Conservation (phyloP, 2,797 vertebrate species). For the Hylomyscus alleni region DNA sequence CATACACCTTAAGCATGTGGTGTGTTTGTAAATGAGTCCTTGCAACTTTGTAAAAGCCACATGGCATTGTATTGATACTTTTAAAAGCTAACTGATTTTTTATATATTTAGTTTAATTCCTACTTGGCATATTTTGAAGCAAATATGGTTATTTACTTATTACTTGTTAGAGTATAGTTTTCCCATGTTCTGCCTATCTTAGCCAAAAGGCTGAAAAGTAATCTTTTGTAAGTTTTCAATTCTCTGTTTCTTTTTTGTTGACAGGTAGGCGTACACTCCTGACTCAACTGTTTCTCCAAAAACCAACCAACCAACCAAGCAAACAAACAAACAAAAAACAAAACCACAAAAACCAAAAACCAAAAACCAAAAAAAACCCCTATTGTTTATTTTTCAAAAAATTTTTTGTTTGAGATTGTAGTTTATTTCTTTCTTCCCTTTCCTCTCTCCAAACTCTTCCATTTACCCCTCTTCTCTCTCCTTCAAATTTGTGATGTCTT, state of each 20-base stretch:
- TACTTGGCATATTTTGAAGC: slow-evolving; percentile 48
- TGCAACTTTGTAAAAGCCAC: background rate
- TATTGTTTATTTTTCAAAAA: background rate
- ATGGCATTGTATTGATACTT: background rate
- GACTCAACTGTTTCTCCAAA: background rate
- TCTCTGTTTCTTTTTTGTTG: background rate
- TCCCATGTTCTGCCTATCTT: background rate
- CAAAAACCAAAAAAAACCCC: too few species aligned
- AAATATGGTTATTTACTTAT: slow-evolving; percentile 28
- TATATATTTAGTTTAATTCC: slow-evolving; percentile 19
- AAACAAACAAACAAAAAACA: too few species aligned
- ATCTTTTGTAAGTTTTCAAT: background rate
- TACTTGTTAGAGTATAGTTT: background rate
- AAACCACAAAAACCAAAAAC: too few species aligned
- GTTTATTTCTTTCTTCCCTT: background rate
- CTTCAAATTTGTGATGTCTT: background rate
- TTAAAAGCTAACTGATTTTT: slow-evolving; percentile 12
- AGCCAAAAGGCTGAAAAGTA: background rate
- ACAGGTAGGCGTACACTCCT: slow-evolving; percentile 19
- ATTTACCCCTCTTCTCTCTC: background rate
- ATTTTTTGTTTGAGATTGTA: background rate
- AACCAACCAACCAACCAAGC: too few species aligned
- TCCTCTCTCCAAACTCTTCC: background rate
- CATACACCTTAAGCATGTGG: background rate
- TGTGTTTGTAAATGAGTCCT: slow-evolving; percentile 51